Evolutionary conservation across 2,797 vertebrate species (phyloP), one percentile per base, ranked within the genome.

Genomic region (Acestrorhynchus altus): DNA sequence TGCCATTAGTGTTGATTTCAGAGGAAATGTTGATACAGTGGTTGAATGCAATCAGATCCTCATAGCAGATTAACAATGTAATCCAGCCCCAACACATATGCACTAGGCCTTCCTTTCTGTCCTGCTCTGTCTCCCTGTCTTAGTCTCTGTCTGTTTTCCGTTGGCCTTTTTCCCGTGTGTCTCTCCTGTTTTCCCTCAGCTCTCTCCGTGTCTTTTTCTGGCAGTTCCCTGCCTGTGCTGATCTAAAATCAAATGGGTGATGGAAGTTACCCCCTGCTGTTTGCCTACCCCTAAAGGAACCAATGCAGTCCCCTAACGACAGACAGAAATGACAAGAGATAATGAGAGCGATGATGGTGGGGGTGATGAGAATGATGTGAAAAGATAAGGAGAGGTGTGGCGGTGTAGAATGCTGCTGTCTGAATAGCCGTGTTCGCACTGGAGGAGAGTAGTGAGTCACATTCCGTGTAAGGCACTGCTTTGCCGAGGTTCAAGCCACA

Each of bases 161-260:
- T 20, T 60, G 11, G 1, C 44, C 47, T 42, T 44, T 51, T 31
- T 9, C 51, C 0, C 11, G 16, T 51, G 10, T 59, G 12, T 47
- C 44, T 39, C 54, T 42, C 56, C 11, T 13, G 16, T 77, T 24
- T 70, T 20, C 13, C 20, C 11, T n/a, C 8, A 11, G 52, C 51
- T 42, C 31, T 42, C 31, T 72, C 15, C n/a, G 8, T n/a, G 7
- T 44, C 49, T 39, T 42, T 8, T 15, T 44, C 51, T 59, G 20
- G 44, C 39, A 10, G 20, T 44, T 57, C 8, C 20, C 13, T 59
- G 8, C 46, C 65, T 63, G 57, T 46, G 31, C 47, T 39, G 44
- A 68, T 22, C 63, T 52, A 16, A 68, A 73, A 79, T 74, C 44
- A 79, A 67, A 80, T 61, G 81, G 60, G 71, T 77, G 70, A 72